Base-by-base conservation (phyloP, 1,140 invertebrate species). In the Camponotus pennsylvanicus region DNA sequence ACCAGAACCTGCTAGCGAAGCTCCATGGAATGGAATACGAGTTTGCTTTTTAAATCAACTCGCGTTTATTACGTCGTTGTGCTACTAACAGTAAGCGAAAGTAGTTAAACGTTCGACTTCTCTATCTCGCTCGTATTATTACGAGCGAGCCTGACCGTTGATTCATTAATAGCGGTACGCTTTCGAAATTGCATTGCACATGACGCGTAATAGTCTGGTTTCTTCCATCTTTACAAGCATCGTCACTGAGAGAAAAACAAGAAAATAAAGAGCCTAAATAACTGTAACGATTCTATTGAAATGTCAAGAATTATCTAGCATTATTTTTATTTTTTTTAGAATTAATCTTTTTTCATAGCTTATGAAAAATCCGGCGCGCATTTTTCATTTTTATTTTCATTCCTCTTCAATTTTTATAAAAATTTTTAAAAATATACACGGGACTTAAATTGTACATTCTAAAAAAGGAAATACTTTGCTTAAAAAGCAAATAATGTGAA, bases 81-180 rank as follows among this genome's bases (percentile, higher is more conserved):
- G 4, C 27, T 83, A 52, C 13, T 52, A 18, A 49, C 45, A 49
- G 18, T 18, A 61, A 67, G 55, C 45, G 27, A 49, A 83, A 27
- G 67, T 82, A 45, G 67, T 82, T 71, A 45, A 82, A 71, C 52
- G 67, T 63, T 49, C 55, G 18, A 61, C 69, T 73, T 1, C 55
- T 40, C 55, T 40, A 71, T 67, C 61, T 61, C 42, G 40, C 69
- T 40, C 37, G 3, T 52, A 71, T 71, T 73, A 75, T 83, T 37
- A 40, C 55, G 77, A 55, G 52, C 52, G 67, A 45, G 21, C 32
- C 55, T 32, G 32, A 75, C 69, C 69, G 79, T 69, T 83, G 79
- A 83, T 83, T 83, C 79, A 75, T 83, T 83, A 83, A 73, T n/a
- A 52, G 40, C 55, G 67, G 66, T 59, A 45, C 78, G 45, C 78